phyloP scores from a whole-genome alignment of 1,140 invertebrate species.

The Bradysia coprophila region DNA sequence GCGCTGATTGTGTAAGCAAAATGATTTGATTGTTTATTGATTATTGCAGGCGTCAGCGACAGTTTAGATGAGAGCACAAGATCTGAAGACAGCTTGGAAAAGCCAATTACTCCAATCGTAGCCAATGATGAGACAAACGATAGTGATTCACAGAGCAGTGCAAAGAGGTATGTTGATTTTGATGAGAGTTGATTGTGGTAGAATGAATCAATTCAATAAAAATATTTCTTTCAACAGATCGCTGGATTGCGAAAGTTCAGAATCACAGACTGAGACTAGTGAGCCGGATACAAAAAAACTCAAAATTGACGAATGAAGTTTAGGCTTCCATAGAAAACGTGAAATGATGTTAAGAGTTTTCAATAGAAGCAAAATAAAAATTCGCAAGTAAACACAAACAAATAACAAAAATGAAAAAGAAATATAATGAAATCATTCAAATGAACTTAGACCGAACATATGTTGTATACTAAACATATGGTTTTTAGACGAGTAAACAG shows the following conservation, averaged over 20 bases:
- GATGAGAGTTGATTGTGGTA: conserved; percentile 2
- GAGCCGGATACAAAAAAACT: conserved; percentile 20
- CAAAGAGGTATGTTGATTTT: conserved; percentile 3
- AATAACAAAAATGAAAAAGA: too few relatives aligned
- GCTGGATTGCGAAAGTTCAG: conserved; percentile 4
- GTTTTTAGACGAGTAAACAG: too few relatives aligned
- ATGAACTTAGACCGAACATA: too few relatives aligned
- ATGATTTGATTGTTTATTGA: not conserved
- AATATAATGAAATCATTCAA: too few relatives aligned
- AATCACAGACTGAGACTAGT: conserved; percentile 4
- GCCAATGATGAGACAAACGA: conserved; percentile 21
- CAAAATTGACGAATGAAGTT: conserved; percentile 18
- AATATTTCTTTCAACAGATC: conserved; percentile 12
- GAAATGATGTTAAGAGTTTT: too few relatives aligned
- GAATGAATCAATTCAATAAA: conserved; percentile 9
- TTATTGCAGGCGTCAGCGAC: conserved; percentile 2
- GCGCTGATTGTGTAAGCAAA: not conserved
- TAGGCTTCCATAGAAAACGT: too few relatives aligned
- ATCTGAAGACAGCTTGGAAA: conserved; percentile 3
- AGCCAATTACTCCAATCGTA: conserved; percentile 13
- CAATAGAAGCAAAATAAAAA: too few relatives aligned
- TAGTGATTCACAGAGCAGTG: conserved; percentile 8
- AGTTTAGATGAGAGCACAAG: conserved; percentile 6
- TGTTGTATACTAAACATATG: too few relatives aligned
- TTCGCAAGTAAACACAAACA: too few relatives aligned